Percentiles rank a stretch among this genome's conserved stretches.
Conservation (phyloP, 2,797 vertebrate genomes). For the Alca torda region DNA sequence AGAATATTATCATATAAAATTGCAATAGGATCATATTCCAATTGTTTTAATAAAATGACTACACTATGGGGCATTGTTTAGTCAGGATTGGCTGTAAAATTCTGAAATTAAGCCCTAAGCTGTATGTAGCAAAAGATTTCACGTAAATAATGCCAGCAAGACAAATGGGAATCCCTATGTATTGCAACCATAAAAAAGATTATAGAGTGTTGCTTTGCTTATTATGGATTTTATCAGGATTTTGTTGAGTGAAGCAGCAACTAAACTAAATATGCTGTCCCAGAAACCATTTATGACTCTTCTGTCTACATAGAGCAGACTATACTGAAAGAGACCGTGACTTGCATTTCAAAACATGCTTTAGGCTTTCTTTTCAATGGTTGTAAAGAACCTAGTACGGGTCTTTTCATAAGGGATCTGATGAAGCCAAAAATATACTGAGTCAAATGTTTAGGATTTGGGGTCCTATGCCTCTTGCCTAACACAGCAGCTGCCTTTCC, state of each 20-base stretch:
- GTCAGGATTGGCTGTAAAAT: background rate
- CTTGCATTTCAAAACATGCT: background rate
- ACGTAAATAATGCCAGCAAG: slow-evolving; percentile 29
- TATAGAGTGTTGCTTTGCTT: slow-evolving; percentile 3
- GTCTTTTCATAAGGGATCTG: background rate
- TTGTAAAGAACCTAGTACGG: background rate
- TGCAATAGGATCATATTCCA: background rate
- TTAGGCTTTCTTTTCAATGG: background rate
- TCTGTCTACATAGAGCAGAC: background rate
- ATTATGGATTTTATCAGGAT: slow-evolving; percentile 18
- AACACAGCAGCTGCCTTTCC: background rate
- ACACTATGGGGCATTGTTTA: background rate
- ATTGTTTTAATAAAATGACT: background rate
- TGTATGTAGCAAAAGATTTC: background rate
- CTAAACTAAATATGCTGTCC: slow-evolving; percentile 31
- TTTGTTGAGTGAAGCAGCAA: slow-evolving; percentile 12
- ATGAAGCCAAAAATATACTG: background rate
- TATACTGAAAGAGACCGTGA: background rate
- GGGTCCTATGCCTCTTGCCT: background rate
- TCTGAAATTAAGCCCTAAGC: background rate
- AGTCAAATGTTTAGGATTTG: background rate
- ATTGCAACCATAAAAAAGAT: background rate
- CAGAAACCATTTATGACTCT: slow-evolving; percentile 8
- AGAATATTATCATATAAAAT: background rate
- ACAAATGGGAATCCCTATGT: background rate